Percentiles rank a stretch among this genome's conserved stretches.
phyloP scores from a whole-genome alignment of 2,888 invertebrate species.

The Brachypalpus laphriformis region DNA sequence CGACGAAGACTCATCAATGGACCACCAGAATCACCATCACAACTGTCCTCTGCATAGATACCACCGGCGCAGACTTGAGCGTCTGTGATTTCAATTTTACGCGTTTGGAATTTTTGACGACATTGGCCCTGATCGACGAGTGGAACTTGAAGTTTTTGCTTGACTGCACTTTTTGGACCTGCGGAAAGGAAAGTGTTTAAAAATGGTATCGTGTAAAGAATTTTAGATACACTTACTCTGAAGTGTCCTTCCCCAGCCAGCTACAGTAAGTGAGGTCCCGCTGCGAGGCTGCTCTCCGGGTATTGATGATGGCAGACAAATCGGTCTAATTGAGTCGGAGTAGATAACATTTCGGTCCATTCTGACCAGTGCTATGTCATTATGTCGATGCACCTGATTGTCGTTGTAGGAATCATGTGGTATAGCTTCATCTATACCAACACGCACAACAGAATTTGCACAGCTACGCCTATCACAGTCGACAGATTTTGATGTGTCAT shows the following conservation, averaged over 20 bases:
- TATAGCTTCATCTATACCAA: conserved; percentile 86
- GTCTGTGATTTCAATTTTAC: conserved; percentile 78
- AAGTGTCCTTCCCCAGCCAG: conserved; percentile 87
- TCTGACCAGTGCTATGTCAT: conserved; percentile 90
- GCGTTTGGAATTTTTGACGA: conserved; percentile 77
- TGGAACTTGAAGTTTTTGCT: conserved; percentile 84
- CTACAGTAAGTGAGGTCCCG: conserved; percentile 82
- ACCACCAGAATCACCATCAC: conserved; percentile 90
- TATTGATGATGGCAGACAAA: conserved; percentile 84
- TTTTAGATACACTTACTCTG: conserved; percentile 53
- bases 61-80: conserved; percentile 89
- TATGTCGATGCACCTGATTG: conserved; percentile 84
- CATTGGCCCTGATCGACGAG: conserved; percentile 84
- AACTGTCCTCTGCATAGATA: conserved; percentile 87
- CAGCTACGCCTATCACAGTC: conserved; percentile 82
- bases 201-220: neutral
- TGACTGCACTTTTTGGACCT: conserved; percentile 84
- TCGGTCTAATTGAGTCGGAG: conserved; percentile 85
- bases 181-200: neutral
- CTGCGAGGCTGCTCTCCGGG: conserved; percentile 70
- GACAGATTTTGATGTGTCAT: conserved; percentile 78
- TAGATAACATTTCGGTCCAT: conserved; percentile 84
- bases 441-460: conserved; percentile 84
- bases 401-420: conserved; percentile 87
- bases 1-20: conserved; percentile 86